Percentiles rank a stretch among this genome's conserved stretches.
Evolutionary conservation across 2,113 vertebrate genomes (phyloP).

Genomic region (Mesocricetus auratus): DNA sequence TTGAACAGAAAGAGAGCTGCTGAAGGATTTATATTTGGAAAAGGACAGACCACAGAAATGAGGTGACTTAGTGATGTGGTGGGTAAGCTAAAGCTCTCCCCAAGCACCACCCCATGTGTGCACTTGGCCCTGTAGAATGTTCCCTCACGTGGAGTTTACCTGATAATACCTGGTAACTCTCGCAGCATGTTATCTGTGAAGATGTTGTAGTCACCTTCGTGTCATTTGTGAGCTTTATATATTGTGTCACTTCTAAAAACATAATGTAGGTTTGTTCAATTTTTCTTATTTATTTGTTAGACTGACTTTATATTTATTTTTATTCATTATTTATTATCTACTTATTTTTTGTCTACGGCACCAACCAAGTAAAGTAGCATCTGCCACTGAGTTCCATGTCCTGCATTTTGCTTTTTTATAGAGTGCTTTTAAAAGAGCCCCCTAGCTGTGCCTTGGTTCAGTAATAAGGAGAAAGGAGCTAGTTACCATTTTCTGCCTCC

Average conservation of each 20-base stretch:
- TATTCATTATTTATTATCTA: neutral
- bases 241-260: neutral
- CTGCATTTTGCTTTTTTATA: neutral
- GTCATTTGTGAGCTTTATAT: neutral
- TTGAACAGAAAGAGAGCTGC: neutral
- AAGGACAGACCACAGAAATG: neutral
- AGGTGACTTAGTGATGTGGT: neutral
- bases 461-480: neutral
- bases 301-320: neutral
- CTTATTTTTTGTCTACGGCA: neutral
- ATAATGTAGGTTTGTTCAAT: neutral
- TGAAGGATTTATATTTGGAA: neutral
- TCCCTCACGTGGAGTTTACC: neutral
- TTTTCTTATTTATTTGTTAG: neutral
- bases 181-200: neutral
- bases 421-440: neutral
- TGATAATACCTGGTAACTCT: neutral
- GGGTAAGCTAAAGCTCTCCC: neutral
- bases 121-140: neutral
- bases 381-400: neutral
- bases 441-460: neutral
- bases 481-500: neutral
- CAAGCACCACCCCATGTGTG: neutral
- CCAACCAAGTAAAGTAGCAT: neutral
- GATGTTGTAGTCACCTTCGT: neutral